These are phyloP conservation scores for Marmota monax DNA, from an alignment of 2,113 vertebrate species.

Conservation along the genomic window DNA sequence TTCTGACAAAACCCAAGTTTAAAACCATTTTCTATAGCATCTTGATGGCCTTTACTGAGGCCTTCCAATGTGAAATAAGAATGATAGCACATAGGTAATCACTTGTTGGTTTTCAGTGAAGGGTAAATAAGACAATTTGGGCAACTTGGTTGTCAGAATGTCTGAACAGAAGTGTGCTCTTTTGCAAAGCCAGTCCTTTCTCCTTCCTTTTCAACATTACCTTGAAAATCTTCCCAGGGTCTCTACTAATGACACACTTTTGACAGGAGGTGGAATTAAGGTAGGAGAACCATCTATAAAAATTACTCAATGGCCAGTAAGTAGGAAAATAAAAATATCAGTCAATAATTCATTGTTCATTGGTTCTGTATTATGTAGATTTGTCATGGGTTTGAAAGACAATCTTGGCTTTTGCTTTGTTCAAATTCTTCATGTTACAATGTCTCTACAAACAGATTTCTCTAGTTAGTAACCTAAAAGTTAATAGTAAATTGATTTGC, in stretches of 20 bases:
- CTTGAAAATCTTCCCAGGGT: background rate
- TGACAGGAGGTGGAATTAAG: background rate
- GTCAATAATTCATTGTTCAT: background rate
- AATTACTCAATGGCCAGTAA: background rate
- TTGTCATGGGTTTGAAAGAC: constrained; percentile 5
- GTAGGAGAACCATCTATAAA: background rate
- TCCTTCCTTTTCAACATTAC: background rate
- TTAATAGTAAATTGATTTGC: constrained; percentile 38
- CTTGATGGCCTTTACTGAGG: background rate
- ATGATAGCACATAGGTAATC: background rate
- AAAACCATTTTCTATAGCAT: background rate
- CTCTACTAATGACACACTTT: background rate
- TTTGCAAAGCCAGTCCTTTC: background rate
- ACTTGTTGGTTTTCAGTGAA: background rate
- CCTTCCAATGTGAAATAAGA: background rate
- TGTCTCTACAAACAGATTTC: background rate
- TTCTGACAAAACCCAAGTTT: background rate
- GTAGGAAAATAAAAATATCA: background rate
- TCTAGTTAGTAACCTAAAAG: constrained; percentile 10
- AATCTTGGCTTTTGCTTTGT: constrained; percentile 57
- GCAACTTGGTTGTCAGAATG: background rate
- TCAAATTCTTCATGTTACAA: background rate
- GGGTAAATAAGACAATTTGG: constrained; percentile 11
- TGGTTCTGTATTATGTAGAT: background rate
- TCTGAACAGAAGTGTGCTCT: background rate